Base-by-base conservation (phyloP, 2,888 invertebrate species). In the Autographa pulchrina region DNA sequence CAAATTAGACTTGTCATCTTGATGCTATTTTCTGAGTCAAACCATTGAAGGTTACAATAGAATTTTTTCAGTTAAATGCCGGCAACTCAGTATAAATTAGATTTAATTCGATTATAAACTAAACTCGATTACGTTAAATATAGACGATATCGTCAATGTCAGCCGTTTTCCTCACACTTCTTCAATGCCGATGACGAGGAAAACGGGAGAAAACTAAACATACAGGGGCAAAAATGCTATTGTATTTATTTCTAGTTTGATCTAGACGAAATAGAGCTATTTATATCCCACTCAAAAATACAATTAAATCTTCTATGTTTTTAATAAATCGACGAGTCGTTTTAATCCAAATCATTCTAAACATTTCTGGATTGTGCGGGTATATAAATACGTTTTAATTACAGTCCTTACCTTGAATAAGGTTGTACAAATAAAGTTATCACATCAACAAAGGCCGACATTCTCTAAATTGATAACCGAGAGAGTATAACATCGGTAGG, bases 131-230 rank as follows among this genome's bases (percentile, higher is more conserved):
- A 38, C 60, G 35, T 18, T 61, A 61, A 61, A 18, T 18, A 61
- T 59, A 16, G 13, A 59, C 59, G 32, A n/a, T n/a, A 32, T 54
- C 18, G 59, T 52, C 80, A 77, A 72, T 58, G 65, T 48, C 75
- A 78, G 13, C 25, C 14, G 66, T 65, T 78, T 69, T 65, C 59
- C 60, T 74, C 58, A 38, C 58, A 48, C 32, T 60, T 18, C 16
- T 31, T 77, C 41, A 59, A 80, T 61, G 77, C 20, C 18, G 14
- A 25, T 9, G 54, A 41, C 52, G 31, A 80, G 68, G 73, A 64
- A 81, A 66, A 54, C 9, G 0, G 41, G 38, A 14, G 59, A 72
- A 78, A 78, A 64, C 16, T 16, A 41, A 38, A 62, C n/a, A 18
- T 52, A 70, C 18, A 31, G 59, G 0, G 18, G 56, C 25, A n/a